Base-by-base conservation (phyloP, 2,888 invertebrate species). In the Nyleta sp. region DNA sequence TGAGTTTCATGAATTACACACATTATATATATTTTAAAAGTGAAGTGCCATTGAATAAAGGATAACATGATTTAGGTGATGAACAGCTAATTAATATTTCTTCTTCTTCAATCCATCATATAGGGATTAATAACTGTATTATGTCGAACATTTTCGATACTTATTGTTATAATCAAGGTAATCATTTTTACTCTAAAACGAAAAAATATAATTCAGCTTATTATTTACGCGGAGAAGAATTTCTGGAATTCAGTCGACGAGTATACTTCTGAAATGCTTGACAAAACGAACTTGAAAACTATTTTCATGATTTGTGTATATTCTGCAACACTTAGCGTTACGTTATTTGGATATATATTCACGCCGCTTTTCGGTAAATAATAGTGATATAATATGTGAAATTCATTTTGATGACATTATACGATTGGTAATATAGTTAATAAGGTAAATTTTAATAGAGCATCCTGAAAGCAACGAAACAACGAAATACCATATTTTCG, bases 281-380 rank as follows among this genome's bases (percentile, higher is more conserved):
- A 42, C 5, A 18, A 13, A 5, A 68, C 60, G n/a, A 75, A 68
- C 31, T 5, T 18, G 0, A 62, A 57, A 55, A 15, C 42, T 13
- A 7, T 55, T 15, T 18, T 22, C 10, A 60, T 53, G 46, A 68
- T 55, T 28, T 68, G 11, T 24, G 18, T 53, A n/a, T 74, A 74
- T 52, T 60, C 74, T 4, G 67, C 31, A 22, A 53, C 60, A 11
- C 17, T 74, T 2, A 60, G 50, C 44, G 11, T 52, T 8, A 74
- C 74, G 1, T 60, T 74, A 42, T 67, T 67, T 55, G 74, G 74
- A 22, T 74, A 74, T 13, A 74, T 74, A 13, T 74, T 68, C 17
- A 74, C 74, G 0, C 74, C 74, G n/a, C 8, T 74, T 10, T 74
- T 74, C 60, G 73, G 73, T 74, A 67, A 74, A 10, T 33, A 52